Conservation (phyloP, 2,888 invertebrate species). For the Epistrophe eligans region DNA sequence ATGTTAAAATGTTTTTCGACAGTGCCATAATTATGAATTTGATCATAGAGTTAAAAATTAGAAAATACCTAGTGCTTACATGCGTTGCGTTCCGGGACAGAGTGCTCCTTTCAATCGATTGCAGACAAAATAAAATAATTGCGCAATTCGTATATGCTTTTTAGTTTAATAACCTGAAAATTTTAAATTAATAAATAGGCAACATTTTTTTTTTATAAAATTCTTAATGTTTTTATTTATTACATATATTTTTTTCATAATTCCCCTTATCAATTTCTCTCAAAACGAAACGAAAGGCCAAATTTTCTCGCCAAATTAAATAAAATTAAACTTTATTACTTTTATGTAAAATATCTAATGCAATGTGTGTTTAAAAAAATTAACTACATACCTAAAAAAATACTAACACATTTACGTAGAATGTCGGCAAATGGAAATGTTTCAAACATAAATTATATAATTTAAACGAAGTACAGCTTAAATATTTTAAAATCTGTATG, state of each 20-base stretch:
- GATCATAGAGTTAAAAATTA: too few relatives aligned
- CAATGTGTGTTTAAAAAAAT: slow-evolving; percentile 25
- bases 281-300: slow-evolving; percentile 38
- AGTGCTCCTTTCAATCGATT: too few relatives aligned
- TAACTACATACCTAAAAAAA: slow-evolving; percentile 51
- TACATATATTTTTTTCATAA: slow-evolving; percentile 30
- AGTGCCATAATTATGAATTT: too few relatives aligned
- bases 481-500: slow-evolving; percentile 45
- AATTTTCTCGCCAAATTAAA: slow-evolving; percentile 51
- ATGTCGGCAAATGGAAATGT: slow-evolving; percentile 69
- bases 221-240: slow-evolving; percentile 49
- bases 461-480: slow-evolving; percentile 55
- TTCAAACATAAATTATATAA: slow-evolving; percentile 69
- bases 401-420: slow-evolving; percentile 63
- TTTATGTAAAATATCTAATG: slow-evolving; percentile 18
- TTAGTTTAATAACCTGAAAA: not conserved
- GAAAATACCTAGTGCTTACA: too few relatives aligned
- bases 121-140: too few relatives aligned
- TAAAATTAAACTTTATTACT: slow-evolving; percentile 45
- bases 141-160: too few relatives aligned
- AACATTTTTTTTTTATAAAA: slow-evolving; percentile 40
- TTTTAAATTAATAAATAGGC: not conserved
- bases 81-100: too few relatives aligned
- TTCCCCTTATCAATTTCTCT: slow-evolving; percentile 56
- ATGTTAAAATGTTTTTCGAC: too few relatives aligned